Evolutionary conservation across 2,888 invertebrate genomes (phyloP), one percentile per base, ranked within the genome.

Genomic region (Agrotis segetum): DNA sequence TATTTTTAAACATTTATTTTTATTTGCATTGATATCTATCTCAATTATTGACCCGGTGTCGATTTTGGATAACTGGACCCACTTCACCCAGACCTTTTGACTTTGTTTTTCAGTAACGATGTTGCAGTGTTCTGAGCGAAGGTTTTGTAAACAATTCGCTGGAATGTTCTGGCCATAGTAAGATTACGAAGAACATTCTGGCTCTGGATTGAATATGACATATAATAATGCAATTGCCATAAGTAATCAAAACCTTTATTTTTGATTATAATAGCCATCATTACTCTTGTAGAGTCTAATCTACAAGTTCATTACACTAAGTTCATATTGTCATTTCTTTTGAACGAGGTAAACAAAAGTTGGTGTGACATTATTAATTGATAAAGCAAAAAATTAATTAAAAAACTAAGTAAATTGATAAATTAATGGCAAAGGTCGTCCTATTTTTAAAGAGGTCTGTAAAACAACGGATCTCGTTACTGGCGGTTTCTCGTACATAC

Each of bases 361-460:
- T 63, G 3, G 16, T 74, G 16, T 40, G 58, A 47, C 70, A 55
- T 70, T 71, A 56, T 70, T 71, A 56, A 49, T 71, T 76, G 77
- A 72, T 60, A 68, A 74, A 71, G 46, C 50, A 67, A 66, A 67
- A 67, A n/a, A 64, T 49, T 66, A 72, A 79, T 71, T 61, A 76
- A 66, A 76, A 66, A 29, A n/a, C 19, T 55, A 58, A 78, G 66
- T 52, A 50, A 67, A 83, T 83, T 83, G 82, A 85, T 84, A 82
- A 83, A 73, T 72, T 58, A 16, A 70, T 74, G 77, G 73, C 80
- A 84, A 73, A 80, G 86, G 80, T 82, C 84, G 82, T 79, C 80
- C 76, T 83, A 75, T 86, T 84, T 85, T 85, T 75, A 79, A 81
- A 77, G 74, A 76, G 74, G 63, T 67, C 66, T 77, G 40, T 34